These are phyloP conservation scores for Apodemia mormo DNA, from an alignment of 2,888 invertebrate genomes.

Conservation along the genomic window DNA sequence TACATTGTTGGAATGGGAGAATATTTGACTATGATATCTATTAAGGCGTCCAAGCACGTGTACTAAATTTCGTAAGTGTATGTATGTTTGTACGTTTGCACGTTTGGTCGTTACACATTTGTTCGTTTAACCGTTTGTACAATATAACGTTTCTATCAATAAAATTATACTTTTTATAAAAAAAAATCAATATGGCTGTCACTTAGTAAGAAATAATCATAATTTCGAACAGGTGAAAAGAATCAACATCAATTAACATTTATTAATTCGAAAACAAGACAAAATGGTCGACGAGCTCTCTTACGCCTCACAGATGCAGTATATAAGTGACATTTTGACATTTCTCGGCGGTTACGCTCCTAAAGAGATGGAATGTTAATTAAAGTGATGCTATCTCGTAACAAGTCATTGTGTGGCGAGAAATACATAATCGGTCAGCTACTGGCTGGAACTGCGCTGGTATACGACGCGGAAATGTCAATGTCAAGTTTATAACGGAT, in stretches of 20 bases:
- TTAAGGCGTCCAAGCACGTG: too few species aligned
- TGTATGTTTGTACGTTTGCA: too few species aligned
- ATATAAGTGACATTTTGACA: constrained; percentile 64
- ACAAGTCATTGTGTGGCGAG: constrained; percentile 69
- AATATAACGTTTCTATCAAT: neutral
- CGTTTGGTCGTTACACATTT: too few species aligned
- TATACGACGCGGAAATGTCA: constrained; percentile 25
- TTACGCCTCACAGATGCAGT: constrained; percentile 35
- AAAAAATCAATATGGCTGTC: neutral
- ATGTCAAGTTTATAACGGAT: constrained; percentile 22
- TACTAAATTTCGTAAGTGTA: too few species aligned
- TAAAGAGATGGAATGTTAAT: constrained; percentile 66
- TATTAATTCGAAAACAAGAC: constrained; percentile 32
- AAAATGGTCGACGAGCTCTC: constrained; percentile 35
- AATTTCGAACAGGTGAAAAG: neutral
- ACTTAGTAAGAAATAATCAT: neutral
- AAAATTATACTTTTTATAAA: neutral
- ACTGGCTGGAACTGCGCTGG: constrained; percentile 41
- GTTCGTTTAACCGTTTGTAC: too few species aligned
- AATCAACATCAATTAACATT: constrained; percentile 4
- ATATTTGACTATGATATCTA: too few species aligned
- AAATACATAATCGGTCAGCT: constrained; percentile 51
- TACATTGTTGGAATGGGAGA: too few species aligned
- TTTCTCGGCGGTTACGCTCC: constrained; percentile 50
- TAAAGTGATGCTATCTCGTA: constrained; percentile 73